These are phyloP conservation scores for Philantomba maxwellii DNA, from an alignment of 2,113 vertebrate genomes.

Conservation along the genomic window DNA sequence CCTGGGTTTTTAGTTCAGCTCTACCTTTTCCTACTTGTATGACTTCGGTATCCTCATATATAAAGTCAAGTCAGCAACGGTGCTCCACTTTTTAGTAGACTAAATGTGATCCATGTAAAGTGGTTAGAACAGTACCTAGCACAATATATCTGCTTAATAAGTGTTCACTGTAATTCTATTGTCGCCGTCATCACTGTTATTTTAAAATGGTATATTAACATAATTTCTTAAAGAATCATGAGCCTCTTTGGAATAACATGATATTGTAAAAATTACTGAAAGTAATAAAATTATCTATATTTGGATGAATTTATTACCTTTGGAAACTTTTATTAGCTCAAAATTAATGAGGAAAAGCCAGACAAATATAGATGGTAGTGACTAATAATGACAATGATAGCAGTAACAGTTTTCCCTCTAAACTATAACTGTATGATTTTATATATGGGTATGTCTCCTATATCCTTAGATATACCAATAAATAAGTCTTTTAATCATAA, in stretches of 20 bases:
- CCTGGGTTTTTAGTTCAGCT: neutral
- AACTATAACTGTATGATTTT: neutral
- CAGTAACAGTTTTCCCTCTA: neutral
- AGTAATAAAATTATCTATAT: neutral
- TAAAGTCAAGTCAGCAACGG: neutral
- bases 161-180: neutral
- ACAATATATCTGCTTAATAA: neutral
- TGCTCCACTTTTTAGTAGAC: neutral
- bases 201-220: neutral
- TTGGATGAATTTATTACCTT: neutral
- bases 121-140: neutral
- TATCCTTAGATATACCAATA: neutral
- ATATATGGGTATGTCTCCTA: neutral
- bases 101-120: neutral
- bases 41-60: neutral
- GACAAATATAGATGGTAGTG: neutral
- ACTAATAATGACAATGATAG: neutral
- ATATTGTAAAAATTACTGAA: neutral
- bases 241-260: neutral
- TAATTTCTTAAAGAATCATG: neutral
- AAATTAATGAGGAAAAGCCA: constrained; percentile 11
- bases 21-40: neutral
- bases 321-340: neutral
- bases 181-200: neutral
- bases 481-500: neutral